These are phyloP conservation scores for Epinephelus malabaricus DNA, from an alignment of 2,797 vertebrate genomes.

Conservation along the genomic window DNA sequence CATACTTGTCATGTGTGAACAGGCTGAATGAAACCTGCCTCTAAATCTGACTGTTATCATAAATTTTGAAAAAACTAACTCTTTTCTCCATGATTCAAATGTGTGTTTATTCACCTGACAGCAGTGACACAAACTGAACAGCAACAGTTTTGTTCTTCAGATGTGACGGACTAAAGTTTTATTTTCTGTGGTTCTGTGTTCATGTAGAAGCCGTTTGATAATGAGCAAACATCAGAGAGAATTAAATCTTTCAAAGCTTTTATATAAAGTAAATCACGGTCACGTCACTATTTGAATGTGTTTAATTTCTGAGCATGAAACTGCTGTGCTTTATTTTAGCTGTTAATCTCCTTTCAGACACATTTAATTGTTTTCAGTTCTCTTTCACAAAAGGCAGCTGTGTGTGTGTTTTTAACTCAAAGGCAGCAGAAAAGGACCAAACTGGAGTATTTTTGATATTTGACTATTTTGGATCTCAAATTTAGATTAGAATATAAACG, in stretches of 20 bases:
- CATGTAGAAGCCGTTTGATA: not conserved
- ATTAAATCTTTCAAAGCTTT: slow-evolving; percentile 23
- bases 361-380: not conserved
- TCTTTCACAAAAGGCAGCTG: slow-evolving; percentile 62
- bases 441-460: slow-evolving; percentile 71
- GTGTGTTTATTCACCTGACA: not conserved
- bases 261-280: not conserved
- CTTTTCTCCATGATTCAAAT: too few relatives aligned
- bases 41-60: too few relatives aligned
- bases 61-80: too few relatives aligned
- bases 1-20: too few relatives aligned
- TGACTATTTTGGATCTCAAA: slow-evolving; percentile 35
- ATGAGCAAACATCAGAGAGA: not conserved
- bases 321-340: slow-evolving; percentile 29
- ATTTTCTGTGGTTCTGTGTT: not conserved
- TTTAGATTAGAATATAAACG: slow-evolving; percentile 28
- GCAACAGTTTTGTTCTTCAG: not conserved
- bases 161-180: not conserved
- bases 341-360: not conserved
- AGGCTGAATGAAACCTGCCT: not conserved
- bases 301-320: slow-evolving; percentile 50
- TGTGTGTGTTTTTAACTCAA: slow-evolving; percentile 37
- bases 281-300: slow-evolving; percentile 52
- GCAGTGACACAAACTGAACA: not conserved
- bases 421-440: slow-evolving; percentile 58